Base-by-base conservation (phyloP, 2,113 vertebrate genomes). In the Rhinichthys klamathensis region DNA sequence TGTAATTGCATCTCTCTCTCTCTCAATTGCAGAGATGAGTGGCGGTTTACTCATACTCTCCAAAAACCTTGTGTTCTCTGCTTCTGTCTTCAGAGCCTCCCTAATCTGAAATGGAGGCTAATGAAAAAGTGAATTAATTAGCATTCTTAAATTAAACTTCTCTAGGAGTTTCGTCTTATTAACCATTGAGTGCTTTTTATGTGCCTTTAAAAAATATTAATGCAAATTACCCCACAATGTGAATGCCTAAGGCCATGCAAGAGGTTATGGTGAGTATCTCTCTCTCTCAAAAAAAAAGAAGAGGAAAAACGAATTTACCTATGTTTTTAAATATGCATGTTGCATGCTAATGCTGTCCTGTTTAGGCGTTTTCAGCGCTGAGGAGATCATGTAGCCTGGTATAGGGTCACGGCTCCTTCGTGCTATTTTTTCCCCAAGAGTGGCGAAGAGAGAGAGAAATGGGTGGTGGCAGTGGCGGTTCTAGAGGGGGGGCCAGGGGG, bases 101-200 rank as follows among this genome's bases (percentile, higher is more conserved):
- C 76, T 90, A 91, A 91, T 91, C 86, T 61, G 84, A 86, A 88
- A 83, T 83, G 73, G 82, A 65, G 69, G 65, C 77, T 81, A 86
- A 85, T 85, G 88, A 91, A 87, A 84, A 88, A 80, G 76, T 84
- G 81, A 87, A 89, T 86, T 89, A 83, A 90, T 91, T 88, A 88
- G 84, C 84, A 80, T 82, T 87, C 86, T 80, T 83, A 83, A 87
- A 87, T 90, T 87, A 83, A 87, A 88, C 85, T 91, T 89, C 74
- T 81, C 30, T 73, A 84, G 69, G 72, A 80, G 60, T 86, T 86
- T 41, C 4, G 30, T 58, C 18, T 80, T 84, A 67, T 87, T 78
- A 87, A 82, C 84, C 80, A 79, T 32, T 65, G 81, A 72, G 73
- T 67, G 65, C 46, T 88, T 70, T 73, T 84, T 81, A 84, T 72